Evolutionary conservation across 2,113 vertebrate genomes (phyloP), one percentile per base, ranked within the genome.

Genomic region (Steatornis caripensis): DNA sequence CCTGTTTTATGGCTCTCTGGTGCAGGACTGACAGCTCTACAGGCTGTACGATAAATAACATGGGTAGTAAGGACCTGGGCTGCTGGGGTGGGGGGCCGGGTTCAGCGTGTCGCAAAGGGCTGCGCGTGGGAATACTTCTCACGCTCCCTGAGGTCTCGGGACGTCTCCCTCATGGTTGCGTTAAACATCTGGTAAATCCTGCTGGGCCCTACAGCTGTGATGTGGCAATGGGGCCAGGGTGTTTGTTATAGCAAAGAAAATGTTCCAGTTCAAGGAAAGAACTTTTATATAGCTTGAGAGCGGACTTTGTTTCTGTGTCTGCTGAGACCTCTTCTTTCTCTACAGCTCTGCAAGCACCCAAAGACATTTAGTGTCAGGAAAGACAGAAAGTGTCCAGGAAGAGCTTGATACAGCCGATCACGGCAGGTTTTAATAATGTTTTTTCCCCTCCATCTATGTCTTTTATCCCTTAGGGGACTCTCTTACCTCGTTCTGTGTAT

Each of bases 181-280:
- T 12, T 20, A 21, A 69, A 24, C 30, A 4, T 10, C 57, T 29
- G 2, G 45, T 15, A 6, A n/a, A 21, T 45, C 32, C 55, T 19
- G 37, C 55, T 19, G 37, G 41, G n/a, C 34, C 8, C 19, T 54
- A 16, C 7, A 12, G 2, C 46, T n/a, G 20, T 0, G 0, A 11
- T 7, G 36, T 45, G 26, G 13, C 37, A 23, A 0, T 10, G 5
- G 58, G 54, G 36, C 11, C 5, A 6, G 19, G 6, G 7, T 0
- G 15, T 39, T 51, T 36, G 23, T 18, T 13, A 4, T 0, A 15
- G 49, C 22, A 13, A 61, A 54, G 21, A 11, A 29, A n/a, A 22
- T 2, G 1, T 4, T 55, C 15, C 2, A 32, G 37, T 15, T 77
- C 26, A 19, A 62, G 69, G 76, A 18, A 77, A 30, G 9, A 19